A percentile compares a stretch with the other conserved stretches of the same genome.
Evolutionary conservation across 2,797 vertebrate genomes (phyloP).

Genomic region (Hydrocynus forskahlii): DNA sequence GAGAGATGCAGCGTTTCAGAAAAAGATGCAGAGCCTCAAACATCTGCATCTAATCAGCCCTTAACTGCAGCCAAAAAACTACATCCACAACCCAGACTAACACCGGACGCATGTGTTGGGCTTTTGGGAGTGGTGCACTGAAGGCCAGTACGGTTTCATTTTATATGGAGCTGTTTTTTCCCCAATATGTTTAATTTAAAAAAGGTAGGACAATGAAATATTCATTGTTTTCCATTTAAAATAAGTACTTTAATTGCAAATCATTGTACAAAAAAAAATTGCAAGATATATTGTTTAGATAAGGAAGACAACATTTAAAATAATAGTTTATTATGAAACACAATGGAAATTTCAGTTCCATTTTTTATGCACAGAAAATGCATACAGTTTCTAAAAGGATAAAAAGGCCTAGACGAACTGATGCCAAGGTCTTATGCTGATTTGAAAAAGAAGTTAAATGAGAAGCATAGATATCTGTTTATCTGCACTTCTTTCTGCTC

Average conservation of each 20-base stretch:
- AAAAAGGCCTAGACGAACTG: neutral
- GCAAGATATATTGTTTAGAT: no score
- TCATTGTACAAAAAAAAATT: no score
- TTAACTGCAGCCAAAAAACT: neutral
- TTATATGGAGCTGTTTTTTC: neutral
- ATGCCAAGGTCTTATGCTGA: neutral
- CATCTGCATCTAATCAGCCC: constrained; percentile 15
- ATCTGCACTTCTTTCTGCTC: neutral
- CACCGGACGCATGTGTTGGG: neutral
- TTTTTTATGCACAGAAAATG: no score
- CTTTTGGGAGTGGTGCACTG: neutral
- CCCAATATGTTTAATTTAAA: neutral
- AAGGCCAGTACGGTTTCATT: neutral
- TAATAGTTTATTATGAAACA: no score
- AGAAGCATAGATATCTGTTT: neutral
- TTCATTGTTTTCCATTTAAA: neutral
- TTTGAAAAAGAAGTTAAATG: neutral
- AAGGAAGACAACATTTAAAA: no score
- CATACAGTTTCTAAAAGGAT: neutral
- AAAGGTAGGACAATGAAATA: neutral
- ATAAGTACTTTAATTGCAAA: no score
- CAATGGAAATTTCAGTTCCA: no score
- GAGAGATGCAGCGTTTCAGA: neutral
- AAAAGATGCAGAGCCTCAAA: neutral
- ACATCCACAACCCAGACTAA: neutral